phyloP scores from a whole-genome alignment of 2,797 vertebrate species.

The Cyprinodon diabolis region DNA sequence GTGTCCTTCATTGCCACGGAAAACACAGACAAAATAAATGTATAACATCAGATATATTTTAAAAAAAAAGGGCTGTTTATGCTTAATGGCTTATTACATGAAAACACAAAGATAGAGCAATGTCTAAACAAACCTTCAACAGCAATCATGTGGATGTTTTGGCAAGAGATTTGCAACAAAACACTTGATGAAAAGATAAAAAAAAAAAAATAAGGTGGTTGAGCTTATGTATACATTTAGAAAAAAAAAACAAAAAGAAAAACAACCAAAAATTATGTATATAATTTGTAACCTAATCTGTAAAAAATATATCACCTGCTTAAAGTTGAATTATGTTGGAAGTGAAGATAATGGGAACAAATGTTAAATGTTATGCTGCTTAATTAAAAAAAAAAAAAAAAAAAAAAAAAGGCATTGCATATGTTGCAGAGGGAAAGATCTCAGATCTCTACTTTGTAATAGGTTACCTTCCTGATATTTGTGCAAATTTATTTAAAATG shows the following conservation, averaged over 20 bases:
- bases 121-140: not conserved
- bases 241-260: too few species aligned
- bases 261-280: too few species aligned
- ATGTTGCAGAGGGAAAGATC: not conserved
- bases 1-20: not conserved
- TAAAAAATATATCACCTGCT: too few species aligned
- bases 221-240: too few species aligned
- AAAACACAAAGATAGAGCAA: not conserved
- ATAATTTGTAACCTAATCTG: too few species aligned
- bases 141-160: not conserved
- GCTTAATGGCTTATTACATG: not conserved
- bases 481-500: not conserved
- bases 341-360: too few species aligned
- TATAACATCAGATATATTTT: too few species aligned
- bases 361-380: not conserved
- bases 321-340: too few species aligned
- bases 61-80: not conserved
- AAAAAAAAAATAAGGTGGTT: too few species aligned
- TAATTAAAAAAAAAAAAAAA: not conserved
- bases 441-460: not conserved
- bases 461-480: not conserved
- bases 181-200: not conserved
- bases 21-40: not conserved
- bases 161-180: not conserved
- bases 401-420: not conserved